Evolutionary conservation across 2,797 vertebrate genomes (phyloP).

Genomic region (Pampus argenteus): DNA sequence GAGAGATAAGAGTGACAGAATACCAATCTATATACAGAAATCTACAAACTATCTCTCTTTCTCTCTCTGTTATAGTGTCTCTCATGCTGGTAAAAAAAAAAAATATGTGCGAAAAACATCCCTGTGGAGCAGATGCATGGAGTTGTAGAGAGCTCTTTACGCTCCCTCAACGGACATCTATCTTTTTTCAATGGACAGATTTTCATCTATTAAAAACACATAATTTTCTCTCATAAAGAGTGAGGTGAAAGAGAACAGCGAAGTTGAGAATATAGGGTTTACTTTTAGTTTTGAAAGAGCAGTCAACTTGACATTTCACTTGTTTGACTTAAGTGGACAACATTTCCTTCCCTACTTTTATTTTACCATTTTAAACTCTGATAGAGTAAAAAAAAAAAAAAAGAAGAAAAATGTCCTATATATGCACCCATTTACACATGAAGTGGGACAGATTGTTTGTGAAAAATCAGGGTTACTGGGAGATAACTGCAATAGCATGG

Average conservation of each 20-base stretch:
- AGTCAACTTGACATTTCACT: too few species aligned
- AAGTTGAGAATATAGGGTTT: not conserved
- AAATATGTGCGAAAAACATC: constrained; percentile 22
- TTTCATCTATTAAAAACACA: constrained; percentile 20
- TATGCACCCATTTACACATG: not conserved
- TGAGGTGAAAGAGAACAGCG: constrained; percentile 2
- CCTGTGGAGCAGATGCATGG: constrained; percentile 5
- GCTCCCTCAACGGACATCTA: constrained; percentile 12
- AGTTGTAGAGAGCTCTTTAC: constrained; percentile 13
- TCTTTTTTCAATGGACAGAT: not conserved
- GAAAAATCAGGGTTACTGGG: constrained; percentile 28
- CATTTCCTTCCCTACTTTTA: not conserved
- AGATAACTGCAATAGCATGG: constrained; percentile 45
- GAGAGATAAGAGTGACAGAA: constrained; percentile 77
- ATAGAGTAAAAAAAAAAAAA: constrained; percentile 3
- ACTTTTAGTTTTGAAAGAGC: constrained; percentile 7
- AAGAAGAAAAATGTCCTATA: not conserved
- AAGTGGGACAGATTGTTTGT: constrained; percentile 17
- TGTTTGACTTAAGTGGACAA: too few species aligned
- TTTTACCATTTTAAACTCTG: not conserved
- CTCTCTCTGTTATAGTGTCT: constrained; percentile 34
- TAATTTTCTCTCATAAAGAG: not conserved
- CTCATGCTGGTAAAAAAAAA: constrained; percentile 36
- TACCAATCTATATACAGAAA: constrained; percentile 70
- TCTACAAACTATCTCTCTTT: constrained; percentile 51